These are phyloP conservation scores for Mylabris sibirica DNA, from an alignment of 2,888 invertebrate species.

Conservation along the genomic window DNA sequence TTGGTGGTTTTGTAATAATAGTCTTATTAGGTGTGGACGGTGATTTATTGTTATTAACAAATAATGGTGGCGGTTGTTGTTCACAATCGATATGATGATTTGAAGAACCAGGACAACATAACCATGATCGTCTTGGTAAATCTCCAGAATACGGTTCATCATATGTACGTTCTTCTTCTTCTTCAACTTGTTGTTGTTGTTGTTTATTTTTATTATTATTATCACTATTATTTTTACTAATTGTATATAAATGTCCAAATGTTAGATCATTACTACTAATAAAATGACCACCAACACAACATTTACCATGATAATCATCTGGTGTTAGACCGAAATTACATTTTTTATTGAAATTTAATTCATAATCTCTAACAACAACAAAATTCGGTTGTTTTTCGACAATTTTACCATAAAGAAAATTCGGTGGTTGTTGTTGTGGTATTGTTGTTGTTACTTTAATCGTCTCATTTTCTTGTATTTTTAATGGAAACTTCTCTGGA, in stretches of 20 bases:
- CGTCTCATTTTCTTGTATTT: conserved; percentile 32
- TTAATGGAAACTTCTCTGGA: conserved; percentile 61
- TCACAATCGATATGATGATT: conserved; percentile 54
- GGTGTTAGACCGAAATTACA: conserved; percentile 48
- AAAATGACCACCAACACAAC: conserved; percentile 55
- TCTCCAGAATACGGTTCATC: conserved; percentile 61
- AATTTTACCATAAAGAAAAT: conserved; percentile 52
- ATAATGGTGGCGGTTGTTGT: conserved; percentile 56
- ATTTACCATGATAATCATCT: conserved; percentile 48
- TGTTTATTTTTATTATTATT: conserved; percentile 34
- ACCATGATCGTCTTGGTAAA: conserved; percentile 61
- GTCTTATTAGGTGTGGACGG: conserved; percentile 48
- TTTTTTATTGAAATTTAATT: conserved; percentile 48
- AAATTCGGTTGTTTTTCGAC: conserved; percentile 52
- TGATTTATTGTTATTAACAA: conserved; percentile 44
- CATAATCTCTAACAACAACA: conserved; percentile 49
- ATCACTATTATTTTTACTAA: conserved; percentile 57
- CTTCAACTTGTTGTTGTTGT: too few species aligned
- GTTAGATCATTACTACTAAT: conserved; percentile 48
- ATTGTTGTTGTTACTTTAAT: conserved; percentile 24
- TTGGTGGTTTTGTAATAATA: conserved; percentile 50
- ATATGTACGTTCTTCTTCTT: conserved; percentile 57
- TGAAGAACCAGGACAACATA: conserved; percentile 62
- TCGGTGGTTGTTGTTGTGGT: conserved; percentile 39
- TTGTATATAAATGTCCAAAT: conserved; percentile 62